Evolutionary conservation across 2,113 vertebrate species (phyloP).

Genomic region (Rhadina sibilatrix): DNA sequence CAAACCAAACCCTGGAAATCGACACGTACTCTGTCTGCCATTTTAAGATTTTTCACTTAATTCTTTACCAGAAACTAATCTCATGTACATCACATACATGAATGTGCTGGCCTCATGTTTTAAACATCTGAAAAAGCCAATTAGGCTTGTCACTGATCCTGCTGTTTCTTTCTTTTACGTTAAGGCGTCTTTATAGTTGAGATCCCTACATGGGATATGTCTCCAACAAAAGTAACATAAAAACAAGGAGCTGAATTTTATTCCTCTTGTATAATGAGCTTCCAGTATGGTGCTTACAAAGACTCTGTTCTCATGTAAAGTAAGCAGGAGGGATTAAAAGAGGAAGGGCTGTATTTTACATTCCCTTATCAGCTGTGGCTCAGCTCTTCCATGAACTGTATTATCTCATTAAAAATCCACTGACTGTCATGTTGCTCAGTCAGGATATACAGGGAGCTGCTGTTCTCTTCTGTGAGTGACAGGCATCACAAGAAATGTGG

Average conservation of each 20-base stretch:
- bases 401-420: neutral
- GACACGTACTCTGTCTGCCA: neutral
- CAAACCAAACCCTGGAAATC: neutral
- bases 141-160: neutral
- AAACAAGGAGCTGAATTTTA: slow-evolving; percentile 27
- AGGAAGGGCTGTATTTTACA: neutral
- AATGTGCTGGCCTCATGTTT: neutral
- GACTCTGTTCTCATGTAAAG: slow-evolving; percentile 31
- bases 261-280: slow-evolving; percentile 28
- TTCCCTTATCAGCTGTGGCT: neutral
- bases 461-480: neutral
- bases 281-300: neutral
- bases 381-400: neutral
- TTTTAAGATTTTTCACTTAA: neutral
- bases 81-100: neutral
- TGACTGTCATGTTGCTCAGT: neutral
- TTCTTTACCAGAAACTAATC: neutral
- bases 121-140: slow-evolving; percentile 35
- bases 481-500: neutral
- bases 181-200: neutral
- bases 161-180: neutral
- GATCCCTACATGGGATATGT: neutral
- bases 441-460: neutral
- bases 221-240: slow-evolving; percentile 7
- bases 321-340: slow-evolving; percentile 16